Base-by-base conservation (phyloP, 1,140 invertebrate genomes). In the Colletes latitarsis region DNA sequence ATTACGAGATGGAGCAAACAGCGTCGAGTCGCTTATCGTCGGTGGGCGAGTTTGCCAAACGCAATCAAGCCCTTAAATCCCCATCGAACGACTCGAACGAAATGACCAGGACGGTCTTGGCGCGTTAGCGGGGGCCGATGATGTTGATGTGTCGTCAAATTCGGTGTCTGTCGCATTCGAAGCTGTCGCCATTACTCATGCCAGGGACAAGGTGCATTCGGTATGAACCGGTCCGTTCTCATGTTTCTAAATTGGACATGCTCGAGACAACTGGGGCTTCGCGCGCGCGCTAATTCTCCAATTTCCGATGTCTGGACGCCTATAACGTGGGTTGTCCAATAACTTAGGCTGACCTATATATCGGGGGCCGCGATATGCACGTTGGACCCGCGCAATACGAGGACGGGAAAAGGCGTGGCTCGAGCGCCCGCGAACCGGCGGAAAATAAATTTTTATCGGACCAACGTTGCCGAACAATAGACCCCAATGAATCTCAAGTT, bases 271-370 rank as follows among this genome's bases (percentile, higher is more conserved):
- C 43, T 67, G 55, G 30, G 41, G 30, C 17, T 6, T 19, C 12
- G 49, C 57, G 62, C 76, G 62, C 76, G 39, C 43, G 77, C 71
- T 84, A 84, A 84, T 84, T 70, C 83, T 80, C 77, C 82, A 74
- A 84, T 83, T 84, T 83, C 82, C 82, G 76, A 78, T 66, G 77
- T 80, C 66, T 70, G 64, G 52, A 66, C 67, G 52, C 72, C 76
- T 71, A 71, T 75, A 68, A 79, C 49, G 79, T 74, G 69, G 43
- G n/a, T 41, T 57, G 39, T 57, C 46, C 71, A 49, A 63, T 81
- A 81, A 84, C 41, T 73, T 68, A 55, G n/a, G n/a, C 58, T 58
- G 68, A 30, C 68, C 68, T 53, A 46, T 72, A 72, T 60, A 30
- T 9, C 0, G 9, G 62, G 17, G 5, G 19, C n/a, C 43, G 43